These are phyloP conservation scores for Heteromormyrus szaboi DNA, from an alignment of 2,797 vertebrate species.

Conservation along the genomic window DNA sequence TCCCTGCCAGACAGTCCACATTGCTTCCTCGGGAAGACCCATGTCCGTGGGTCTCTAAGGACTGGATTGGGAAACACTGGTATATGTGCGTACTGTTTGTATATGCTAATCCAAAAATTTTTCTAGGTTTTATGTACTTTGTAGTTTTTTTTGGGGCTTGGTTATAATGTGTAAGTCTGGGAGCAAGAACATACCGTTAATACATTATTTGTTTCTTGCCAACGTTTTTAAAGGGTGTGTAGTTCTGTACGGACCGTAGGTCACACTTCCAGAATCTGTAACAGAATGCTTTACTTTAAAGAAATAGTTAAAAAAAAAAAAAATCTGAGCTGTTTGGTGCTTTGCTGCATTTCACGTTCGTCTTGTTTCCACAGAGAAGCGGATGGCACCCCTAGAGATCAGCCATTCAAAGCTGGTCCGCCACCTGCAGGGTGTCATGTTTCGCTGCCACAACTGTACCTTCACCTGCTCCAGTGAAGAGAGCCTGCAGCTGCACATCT, in stretches of 20 bases:
- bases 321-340: not conserved
- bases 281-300: not conserved
- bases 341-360: not conserved
- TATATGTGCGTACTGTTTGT: not conserved
- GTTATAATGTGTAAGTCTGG: not conserved
- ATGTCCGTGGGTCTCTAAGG: not conserved
- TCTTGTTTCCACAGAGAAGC: slow-evolving; percentile 71
- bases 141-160: not conserved
- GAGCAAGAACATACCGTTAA: not conserved
- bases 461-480: slow-evolving; percentile 96
- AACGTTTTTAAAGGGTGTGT: not conserved
- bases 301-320: not conserved
- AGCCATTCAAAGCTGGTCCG: slow-evolving; percentile 94
- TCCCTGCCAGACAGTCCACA: not conserved
- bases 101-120: not conserved
- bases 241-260: not conserved
- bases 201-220: not conserved
- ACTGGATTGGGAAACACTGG: not conserved
- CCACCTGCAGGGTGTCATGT: slow-evolving; percentile 90
- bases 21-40: not conserved
- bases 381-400: slow-evolving; percentile 90
- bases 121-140: not conserved
- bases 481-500: slow-evolving; percentile 88
- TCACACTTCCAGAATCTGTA: not conserved
- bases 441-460: slow-evolving; percentile 96